phyloP scores from a whole-genome alignment of 1,140 invertebrate species.

The Paracyclopina nana region DNA sequence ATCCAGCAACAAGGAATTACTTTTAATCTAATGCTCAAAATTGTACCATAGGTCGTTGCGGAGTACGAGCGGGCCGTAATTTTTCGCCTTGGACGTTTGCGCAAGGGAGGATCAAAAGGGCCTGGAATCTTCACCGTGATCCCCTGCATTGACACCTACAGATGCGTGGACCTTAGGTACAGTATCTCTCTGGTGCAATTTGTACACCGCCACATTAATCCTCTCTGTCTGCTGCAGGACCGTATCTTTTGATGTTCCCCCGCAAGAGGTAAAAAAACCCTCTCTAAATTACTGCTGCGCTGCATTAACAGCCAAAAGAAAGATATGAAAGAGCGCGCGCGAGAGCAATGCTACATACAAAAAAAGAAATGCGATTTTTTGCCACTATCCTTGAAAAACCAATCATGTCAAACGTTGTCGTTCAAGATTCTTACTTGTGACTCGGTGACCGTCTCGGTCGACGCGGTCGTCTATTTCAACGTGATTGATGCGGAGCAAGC shows the following conservation, averaged over 20 bases:
- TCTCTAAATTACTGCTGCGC: conserved; percentile 11
- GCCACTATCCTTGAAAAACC: too few relatives aligned
- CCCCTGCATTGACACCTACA: conserved; percentile 35
- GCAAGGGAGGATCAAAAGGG: conserved; percentile 31
- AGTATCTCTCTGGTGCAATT: too few relatives aligned
- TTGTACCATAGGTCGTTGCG: conserved; percentile 21
- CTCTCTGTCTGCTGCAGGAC: too few relatives aligned
- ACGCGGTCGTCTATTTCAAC: conserved; percentile 34
- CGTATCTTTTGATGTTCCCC: conserved; percentile 39
- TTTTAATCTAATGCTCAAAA: too few relatives aligned
- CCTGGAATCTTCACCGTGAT: conserved; percentile 34
- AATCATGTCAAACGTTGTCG: too few relatives aligned
- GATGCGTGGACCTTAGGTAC: conserved; percentile 37
- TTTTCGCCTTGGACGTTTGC: conserved; percentile 27
- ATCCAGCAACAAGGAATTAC: too few relatives aligned
- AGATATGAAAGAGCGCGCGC: too few relatives aligned
- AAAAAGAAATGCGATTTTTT: too few relatives aligned
- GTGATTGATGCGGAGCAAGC: conserved; percentile 33
- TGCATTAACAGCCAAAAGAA: too few relatives aligned
- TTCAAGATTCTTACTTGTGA: conserved; percentile 21
- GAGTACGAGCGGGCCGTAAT: conserved; percentile 28
- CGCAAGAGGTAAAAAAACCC: conserved; percentile 34
- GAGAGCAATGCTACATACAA: too few relatives aligned
- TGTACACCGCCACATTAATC: too few relatives aligned
- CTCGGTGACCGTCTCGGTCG: conserved; percentile 26